These are phyloP conservation scores for Sternotherus odoratus DNA, from an alignment of 2,797 vertebrate genomes.

Conservation along the genomic window DNA sequence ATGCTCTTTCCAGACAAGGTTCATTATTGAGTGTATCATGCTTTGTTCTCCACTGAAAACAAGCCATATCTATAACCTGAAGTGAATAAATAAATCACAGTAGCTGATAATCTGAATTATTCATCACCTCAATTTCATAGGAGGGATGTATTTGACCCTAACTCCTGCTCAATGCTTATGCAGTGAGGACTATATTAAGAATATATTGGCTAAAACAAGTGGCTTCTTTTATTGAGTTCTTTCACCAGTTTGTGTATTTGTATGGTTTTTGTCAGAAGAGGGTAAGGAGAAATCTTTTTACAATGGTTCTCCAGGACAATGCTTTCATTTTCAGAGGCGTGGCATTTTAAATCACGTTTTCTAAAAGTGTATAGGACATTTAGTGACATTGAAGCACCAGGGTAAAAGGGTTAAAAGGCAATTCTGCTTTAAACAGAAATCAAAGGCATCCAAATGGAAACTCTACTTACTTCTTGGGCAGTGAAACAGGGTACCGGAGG, in stretches of 20 bases:
- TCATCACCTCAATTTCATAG: background rate
- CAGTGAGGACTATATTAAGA: background rate
- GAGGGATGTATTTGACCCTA: background rate
- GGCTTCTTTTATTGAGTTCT: background rate
- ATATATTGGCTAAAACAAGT: background rate
- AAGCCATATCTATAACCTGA: background rate
- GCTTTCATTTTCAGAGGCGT: background rate
- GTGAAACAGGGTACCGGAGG: accelerated
- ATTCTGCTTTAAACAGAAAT: background rate
- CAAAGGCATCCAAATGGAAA: background rate
- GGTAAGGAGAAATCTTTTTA: background rate
- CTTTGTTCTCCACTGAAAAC: background rate
- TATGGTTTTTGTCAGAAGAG: background rate
- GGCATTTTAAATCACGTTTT: background rate
- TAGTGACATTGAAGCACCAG: accelerated
- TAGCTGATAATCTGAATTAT: background rate
- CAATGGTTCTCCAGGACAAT: background rate
- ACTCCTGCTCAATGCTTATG: background rate
- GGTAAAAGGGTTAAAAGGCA: accelerated
- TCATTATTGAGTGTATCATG: background rate
- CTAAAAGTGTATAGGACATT: background rate
- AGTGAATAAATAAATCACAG: background rate
- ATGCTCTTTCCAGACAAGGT: background rate
- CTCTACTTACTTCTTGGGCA: background rate
- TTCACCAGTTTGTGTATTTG: background rate